These are phyloP conservation scores for Boulengeromyrus knoepffleri DNA, from an alignment of 2,113 vertebrate genomes.

Conservation along the genomic window DNA sequence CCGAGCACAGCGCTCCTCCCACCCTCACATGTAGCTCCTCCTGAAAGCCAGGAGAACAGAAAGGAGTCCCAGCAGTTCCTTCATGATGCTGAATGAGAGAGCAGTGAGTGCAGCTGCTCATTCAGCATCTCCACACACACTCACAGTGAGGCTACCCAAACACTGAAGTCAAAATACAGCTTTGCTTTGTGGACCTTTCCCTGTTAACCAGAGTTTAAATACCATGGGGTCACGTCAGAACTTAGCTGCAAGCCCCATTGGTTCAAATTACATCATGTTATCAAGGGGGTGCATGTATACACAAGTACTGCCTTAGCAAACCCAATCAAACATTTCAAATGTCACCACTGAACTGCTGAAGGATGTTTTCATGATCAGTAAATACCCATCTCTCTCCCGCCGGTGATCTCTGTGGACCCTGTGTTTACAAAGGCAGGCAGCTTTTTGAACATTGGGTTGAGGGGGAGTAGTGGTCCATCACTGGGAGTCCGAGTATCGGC, in stretches of 20 bases:
- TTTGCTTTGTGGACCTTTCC: background rate
- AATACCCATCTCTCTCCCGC: constrained; percentile 36
- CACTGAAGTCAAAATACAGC: background rate
- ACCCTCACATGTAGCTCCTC: constrained; percentile 43
- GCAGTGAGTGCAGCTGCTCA: constrained; percentile 85
- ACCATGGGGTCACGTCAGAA: background rate
- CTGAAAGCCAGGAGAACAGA: constrained; percentile 73
- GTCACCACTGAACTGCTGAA: background rate
- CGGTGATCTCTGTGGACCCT: constrained; percentile 87
- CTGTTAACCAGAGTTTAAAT: background rate
- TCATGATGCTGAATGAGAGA: constrained; percentile 63
- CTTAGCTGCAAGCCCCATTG: background rate
- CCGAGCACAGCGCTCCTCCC: constrained; percentile 10
- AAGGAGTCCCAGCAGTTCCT: constrained; percentile 78
- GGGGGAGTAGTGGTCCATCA: constrained; percentile 9
- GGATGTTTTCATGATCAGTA: background rate
- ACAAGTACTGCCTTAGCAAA: background rate
- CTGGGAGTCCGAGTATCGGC: constrained; percentile 26
- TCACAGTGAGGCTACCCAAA: background rate
- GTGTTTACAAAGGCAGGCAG: constrained; percentile 88
- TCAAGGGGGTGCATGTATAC: background rate
- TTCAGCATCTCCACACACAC: constrained; percentile 3
- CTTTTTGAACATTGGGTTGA: constrained; percentile 72
- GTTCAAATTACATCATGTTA: background rate
- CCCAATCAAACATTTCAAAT: constrained; percentile 16